A percentile compares a stretch with the other conserved stretches of the same genome.
Evolutionary conservation across 2,888 invertebrate genomes (phyloP).

Genomic region (Pseudoips prasinana): DNA sequence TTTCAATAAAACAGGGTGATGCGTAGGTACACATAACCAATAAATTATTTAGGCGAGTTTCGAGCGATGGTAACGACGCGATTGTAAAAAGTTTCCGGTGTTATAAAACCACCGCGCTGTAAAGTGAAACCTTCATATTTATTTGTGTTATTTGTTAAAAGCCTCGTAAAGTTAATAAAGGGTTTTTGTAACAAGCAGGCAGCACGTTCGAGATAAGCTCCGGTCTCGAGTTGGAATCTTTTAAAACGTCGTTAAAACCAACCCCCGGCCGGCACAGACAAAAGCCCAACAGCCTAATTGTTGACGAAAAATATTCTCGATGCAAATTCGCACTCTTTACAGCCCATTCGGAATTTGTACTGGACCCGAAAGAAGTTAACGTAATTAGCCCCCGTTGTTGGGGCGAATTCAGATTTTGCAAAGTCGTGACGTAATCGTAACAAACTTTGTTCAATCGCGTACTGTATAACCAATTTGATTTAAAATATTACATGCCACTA

Average conservation of each 20-base stretch:
- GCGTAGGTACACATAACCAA: slow-evolving; percentile 13
- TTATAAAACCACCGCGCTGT: slow-evolving; percentile 60
- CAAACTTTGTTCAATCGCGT: slow-evolving; percentile 28
- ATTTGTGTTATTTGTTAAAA: slow-evolving; percentile 78
- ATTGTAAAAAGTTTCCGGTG: slow-evolving; percentile 59
- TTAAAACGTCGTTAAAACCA: slow-evolving; percentile 80
- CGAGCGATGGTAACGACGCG: slow-evolving; percentile 36
- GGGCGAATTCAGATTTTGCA: slow-evolving; percentile 50
- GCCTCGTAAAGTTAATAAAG: slow-evolving; percentile 79
- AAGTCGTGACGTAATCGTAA: slow-evolving; percentile 34
- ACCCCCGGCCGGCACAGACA: slow-evolving; percentile 70
- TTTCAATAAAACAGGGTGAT: slow-evolving; percentile 2
- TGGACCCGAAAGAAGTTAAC: slow-evolving; percentile 68
- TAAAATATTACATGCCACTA: not conserved
- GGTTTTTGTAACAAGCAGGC: slow-evolving; percentile 72
- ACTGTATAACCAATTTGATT: slow-evolving; percentile 17
- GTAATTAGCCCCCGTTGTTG: slow-evolving; percentile 64
- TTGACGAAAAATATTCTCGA: slow-evolving; percentile 79
- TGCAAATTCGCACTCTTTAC: slow-evolving; percentile 79
- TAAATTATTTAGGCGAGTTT: slow-evolving; percentile 25
- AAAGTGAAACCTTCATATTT: slow-evolving; percentile 70
- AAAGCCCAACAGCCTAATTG: slow-evolving; percentile 75
- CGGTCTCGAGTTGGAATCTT: slow-evolving; percentile 72
- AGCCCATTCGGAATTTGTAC: slow-evolving; percentile 78
- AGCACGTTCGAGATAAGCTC: slow-evolving; percentile 75